A percentile compares a stretch with the other conserved stretches of the same genome.
Evolutionary conservation across 2,797 vertebrate genomes (phyloP).

Genomic region (Argentina silus): DNA sequence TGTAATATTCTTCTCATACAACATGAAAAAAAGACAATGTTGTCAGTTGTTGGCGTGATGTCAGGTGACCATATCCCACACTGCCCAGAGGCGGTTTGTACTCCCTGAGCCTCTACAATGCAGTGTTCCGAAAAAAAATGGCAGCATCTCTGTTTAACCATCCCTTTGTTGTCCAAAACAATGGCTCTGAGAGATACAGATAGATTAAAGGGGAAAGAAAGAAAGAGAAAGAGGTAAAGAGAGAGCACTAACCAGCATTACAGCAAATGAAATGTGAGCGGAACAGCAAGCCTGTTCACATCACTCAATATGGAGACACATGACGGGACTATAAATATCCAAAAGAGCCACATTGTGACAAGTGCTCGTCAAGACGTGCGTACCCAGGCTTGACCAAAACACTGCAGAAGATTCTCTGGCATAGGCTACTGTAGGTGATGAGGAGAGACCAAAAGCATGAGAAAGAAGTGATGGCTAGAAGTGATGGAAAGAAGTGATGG

Average conservation of each 20-base stretch:
- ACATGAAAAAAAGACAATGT: background rate
- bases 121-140: background rate
- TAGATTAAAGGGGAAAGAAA: background rate
- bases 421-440: slow-evolving; percentile 36
- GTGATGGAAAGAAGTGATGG: background rate
- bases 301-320: slow-evolving; percentile 13
- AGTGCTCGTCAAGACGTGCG: slow-evolving; percentile 3
- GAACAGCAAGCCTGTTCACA: slow-evolving; percentile 3
- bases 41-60: background rate
- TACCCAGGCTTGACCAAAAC: slow-evolving; percentile 12
- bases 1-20: background rate
- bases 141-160: background rate
- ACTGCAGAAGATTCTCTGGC: slow-evolving; percentile 42
- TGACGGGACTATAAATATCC: slow-evolving; percentile 22
- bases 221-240: background rate
- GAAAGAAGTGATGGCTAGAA: background rate
- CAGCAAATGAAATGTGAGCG: slow-evolving; percentile 2
- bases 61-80: slow-evolving; percentile 5
- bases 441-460: background rate
- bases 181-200: slow-evolving; percentile 20
- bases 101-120: background rate
- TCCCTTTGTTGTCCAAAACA: slow-evolving; percentile 23
- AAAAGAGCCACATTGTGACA: slow-evolving; percentile 8
- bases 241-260: slow-evolving; percentile 1
- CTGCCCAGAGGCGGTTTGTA: slow-evolving; percentile 11